A percentile compares a stretch with the other conserved stretches of the same genome.
Conservation (phyloP, 2,113 vertebrate genomes). For the Eulacestoma nigropectus region DNA sequence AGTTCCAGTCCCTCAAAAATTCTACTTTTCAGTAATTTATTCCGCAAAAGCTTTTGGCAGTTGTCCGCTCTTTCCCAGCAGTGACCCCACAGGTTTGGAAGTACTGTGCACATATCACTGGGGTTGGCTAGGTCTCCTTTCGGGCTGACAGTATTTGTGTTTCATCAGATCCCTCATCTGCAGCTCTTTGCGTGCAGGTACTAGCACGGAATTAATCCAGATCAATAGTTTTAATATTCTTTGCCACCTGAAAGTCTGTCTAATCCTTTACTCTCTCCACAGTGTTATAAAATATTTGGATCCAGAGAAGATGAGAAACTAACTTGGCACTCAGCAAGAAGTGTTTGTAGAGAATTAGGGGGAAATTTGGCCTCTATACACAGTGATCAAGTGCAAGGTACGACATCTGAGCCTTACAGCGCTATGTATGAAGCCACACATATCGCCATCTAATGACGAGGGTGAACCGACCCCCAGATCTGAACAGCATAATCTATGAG, state of each 20-base stretch:
- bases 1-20: neutral
- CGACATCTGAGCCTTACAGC: neutral
- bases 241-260: neutral
- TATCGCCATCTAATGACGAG: neutral
- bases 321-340: conserved; percentile 78
- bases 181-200: neutral
- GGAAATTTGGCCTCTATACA: conserved; percentile 84
- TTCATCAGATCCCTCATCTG: neutral
- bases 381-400: conserved; percentile 83
- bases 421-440: neutral
- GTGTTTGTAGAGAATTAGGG: conserved; percentile 69
- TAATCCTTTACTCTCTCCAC: neutral
- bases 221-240: neutral
- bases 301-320: conserved; percentile 58
- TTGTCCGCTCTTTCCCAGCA: neutral
- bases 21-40: neutral
- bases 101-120: accelerated
- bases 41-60: neutral
- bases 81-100: neutral
- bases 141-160: neutral
- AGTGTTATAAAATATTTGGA: conserved; percentile 85
- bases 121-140: neutral
- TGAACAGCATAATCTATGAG: neutral
- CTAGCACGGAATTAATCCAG: neutral
- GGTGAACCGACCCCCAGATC: neutral